Base-by-base conservation (phyloP, 1,140 invertebrate genomes). In the Samia ricini region DNA sequence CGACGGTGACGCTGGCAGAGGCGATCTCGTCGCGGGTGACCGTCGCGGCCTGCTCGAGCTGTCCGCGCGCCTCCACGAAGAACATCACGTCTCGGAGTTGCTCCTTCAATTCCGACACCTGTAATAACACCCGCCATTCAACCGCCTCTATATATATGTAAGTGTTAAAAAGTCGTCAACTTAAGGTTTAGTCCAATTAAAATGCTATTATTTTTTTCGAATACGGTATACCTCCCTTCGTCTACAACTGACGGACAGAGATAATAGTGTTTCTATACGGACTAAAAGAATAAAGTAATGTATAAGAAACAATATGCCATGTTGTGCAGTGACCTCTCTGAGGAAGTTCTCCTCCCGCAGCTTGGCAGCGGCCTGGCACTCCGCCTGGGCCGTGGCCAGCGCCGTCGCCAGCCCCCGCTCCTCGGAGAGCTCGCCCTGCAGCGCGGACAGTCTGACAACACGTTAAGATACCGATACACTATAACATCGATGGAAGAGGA, bases 21-120 rank as follows among this genome's bases (percentile, higher is more conserved):
- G 77, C 83, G 4, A 86, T 60, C 68, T 88, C 86, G 3, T 69
- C 80, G 18, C 57, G 62, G 8, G 75, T 61, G 0, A 76, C 83
- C 6, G 26, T 63, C 7, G 59, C 65, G 8, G 69, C 26, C n/a
- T 60, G 63, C 64, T 79, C 68, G 26, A 90, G 72, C 64, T 80
- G 68, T 0, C 70, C 78, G 10, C 88, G 95, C 8, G 97, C 97
- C 74, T 99, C 97, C 59, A 99, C 92, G 83, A 95, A 98, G 91
- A 99, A 98, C 97, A 99, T 98, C 0, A 99, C 91, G 92, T 99
- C 98, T 12, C 96, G 91, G 0, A 99, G 91, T 91, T 99, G 98
- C 69, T 99, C 98, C 72, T 95, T 94, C 8, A 99, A 91, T 15
- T 98, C 97, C 0, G 81, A 64, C 2, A 98, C 92, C 93, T 98